phyloP scores from a whole-genome alignment of 2,797 vertebrate species.

The Phrynocephalus vlangalii region DNA sequence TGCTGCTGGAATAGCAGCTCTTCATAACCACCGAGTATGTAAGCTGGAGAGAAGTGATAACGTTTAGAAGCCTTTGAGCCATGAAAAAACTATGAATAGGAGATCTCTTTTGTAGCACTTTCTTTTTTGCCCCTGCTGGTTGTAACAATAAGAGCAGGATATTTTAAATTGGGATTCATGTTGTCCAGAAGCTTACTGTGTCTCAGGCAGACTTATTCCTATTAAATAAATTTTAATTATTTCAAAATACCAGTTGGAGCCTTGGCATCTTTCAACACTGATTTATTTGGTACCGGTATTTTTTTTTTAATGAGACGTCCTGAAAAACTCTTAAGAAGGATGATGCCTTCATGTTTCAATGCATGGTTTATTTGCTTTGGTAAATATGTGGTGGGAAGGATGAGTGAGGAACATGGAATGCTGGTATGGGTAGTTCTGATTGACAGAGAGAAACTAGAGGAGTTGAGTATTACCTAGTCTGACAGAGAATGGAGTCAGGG shows the following conservation, averaged over 20 bases:
- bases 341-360: no score
- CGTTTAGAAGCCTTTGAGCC: constrained; percentile 45
- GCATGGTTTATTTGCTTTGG: no score
- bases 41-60: constrained; percentile 24
- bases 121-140: accelerated
- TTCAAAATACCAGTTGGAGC: not conserved
- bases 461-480: no score
- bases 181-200: constrained; percentile 8
- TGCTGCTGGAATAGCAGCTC: constrained; percentile 29
- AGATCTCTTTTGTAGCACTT: constrained; percentile 30
- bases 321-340: not conserved
- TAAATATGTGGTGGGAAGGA: no score
- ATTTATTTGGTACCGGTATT: not conserved
- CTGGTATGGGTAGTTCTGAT: no score
- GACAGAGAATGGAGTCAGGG: no score
- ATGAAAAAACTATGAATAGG: constrained; percentile 15
- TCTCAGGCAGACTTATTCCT: not conserved
- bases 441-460: no score
- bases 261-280: not conserved
- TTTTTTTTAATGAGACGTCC: not conserved
- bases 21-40: constrained; percentile 17
- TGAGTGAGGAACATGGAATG: no score
- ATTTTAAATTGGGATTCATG: not conserved
- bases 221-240: not conserved
- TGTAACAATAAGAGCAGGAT: not conserved